These are phyloP conservation scores for Oryctolagus cuniculus DNA, from an alignment of 2,113 vertebrate species.

Conservation along the genomic window DNA sequence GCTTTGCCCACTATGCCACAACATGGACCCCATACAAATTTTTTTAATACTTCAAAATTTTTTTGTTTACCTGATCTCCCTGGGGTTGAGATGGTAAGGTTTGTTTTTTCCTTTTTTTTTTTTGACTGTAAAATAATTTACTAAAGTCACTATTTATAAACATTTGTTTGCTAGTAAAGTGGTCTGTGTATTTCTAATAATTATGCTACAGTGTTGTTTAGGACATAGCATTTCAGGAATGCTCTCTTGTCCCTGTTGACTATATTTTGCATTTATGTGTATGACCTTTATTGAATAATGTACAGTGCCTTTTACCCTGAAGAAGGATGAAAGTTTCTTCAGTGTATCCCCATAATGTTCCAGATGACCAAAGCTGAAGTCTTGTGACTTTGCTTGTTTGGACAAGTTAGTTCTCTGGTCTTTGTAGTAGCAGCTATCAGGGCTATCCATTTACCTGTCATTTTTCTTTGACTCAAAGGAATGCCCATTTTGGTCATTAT, in stretches of 20 bases:
- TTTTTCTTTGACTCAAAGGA: constrained; percentile 26
- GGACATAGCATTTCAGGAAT: constrained; percentile 4
- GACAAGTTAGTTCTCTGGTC: background rate
- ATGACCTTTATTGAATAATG: background rate
- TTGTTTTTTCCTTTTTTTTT: background rate
- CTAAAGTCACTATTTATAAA: too few relatives aligned
- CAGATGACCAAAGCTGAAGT: background rate
- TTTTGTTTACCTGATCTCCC: constrained; percentile 1
- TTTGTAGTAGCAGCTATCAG: background rate
- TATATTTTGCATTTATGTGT: constrained; percentile 33
- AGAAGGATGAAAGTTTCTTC: background rate
- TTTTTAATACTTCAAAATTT: background rate
- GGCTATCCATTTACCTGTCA: background rate
- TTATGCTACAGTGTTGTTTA: constrained; percentile 2
- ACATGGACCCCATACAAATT: too few relatives aligned
- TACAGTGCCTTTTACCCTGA: background rate
- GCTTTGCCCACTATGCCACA: background rate
- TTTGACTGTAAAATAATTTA: too few relatives aligned
- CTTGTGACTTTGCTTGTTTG: background rate
- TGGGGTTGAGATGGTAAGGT: background rate
- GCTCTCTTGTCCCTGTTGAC: background rate
- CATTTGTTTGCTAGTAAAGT: constrained; percentile 13
- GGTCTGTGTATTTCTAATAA: constrained; percentile 29
- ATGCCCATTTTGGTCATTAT: background rate
- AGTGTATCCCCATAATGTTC: background rate